These are phyloP conservation scores for Esox lucius DNA, from an alignment of 2,797 vertebrate species.

Conservation along the genomic window DNA sequence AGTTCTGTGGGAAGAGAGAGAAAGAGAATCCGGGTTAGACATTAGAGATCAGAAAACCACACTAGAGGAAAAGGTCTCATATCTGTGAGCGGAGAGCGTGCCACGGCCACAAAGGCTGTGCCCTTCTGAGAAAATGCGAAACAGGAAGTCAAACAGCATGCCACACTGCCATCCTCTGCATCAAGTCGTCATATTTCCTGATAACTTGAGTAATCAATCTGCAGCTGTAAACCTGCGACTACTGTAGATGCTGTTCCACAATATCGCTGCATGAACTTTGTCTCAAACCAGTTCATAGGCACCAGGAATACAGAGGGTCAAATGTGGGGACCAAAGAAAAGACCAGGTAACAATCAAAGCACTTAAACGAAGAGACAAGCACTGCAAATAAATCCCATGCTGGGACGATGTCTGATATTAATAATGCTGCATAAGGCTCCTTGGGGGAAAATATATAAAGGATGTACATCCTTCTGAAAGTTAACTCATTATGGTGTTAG, in stretches of 20 bases:
- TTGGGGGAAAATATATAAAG: conserved; percentile 69
- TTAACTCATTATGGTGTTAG: conserved; percentile 72
- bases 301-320: background rate
- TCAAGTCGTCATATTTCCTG: conserved; percentile 33
- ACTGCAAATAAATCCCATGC: conserved; percentile 70
- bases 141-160: conserved; percentile 29
- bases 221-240: background rate
- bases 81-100: conserved; percentile 20
- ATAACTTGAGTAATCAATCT: background rate
- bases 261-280: background rate
- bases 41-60: conserved; percentile 22
- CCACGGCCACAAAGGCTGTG: conserved; percentile 4
- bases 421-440: conserved; percentile 70
- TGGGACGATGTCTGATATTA: conserved; percentile 70
- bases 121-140: conserved; percentile 13
- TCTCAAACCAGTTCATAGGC: background rate
- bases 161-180: conserved; percentile 17
- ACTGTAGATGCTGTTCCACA: background rate
- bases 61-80: conserved; percentile 40
- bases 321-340: conserved; percentile 43
- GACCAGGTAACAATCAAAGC: background rate
- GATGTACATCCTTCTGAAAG: conserved; percentile 72
- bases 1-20: conserved; percentile 79
- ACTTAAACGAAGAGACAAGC: conserved; percentile 14
- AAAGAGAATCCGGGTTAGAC: conserved; percentile 49